Percentiles rank a stretch among this genome's conserved stretches.
Evolutionary conservation across 53 echinoderm and acorn worm species (phyloP).

Genomic region (Holothuria leucospilota): DNA sequence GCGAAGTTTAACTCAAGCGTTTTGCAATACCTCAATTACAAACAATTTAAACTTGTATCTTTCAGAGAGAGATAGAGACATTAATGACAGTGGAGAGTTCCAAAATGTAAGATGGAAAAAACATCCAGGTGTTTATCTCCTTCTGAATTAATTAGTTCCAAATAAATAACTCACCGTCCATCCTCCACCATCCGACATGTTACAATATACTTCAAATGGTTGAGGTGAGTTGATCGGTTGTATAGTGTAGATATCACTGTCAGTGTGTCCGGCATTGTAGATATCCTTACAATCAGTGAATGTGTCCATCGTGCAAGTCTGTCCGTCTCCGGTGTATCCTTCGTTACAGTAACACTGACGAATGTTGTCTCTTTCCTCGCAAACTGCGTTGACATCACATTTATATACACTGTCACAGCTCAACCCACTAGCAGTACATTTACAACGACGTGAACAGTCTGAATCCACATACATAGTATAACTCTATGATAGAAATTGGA

Average conservation of each 20-base stretch:
- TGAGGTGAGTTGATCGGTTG: constrained; percentile 8
- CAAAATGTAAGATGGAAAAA: no score
- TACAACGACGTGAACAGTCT: constrained; percentile 17
- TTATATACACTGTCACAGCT: background rate
- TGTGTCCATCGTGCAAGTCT: background rate
- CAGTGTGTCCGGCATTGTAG: background rate
- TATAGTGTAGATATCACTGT: constrained; percentile 17
- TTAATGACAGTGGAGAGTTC: no score
- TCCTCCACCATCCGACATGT: constrained; percentile 35
- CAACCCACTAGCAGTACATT: background rate
- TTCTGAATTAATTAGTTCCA: no score
- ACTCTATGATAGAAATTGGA: background rate
- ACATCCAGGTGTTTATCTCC: no score
- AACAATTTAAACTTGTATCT: no score
- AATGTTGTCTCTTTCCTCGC: constrained; percentile 1
- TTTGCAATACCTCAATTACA: no score
- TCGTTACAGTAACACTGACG: background rate
- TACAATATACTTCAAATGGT: constrained; percentile 32
- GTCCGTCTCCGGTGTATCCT: constrained; percentile 5
- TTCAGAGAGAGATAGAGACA: no score
- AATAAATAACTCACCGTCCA: constrained; percentile 26
- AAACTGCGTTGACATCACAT: constrained; percentile 18
- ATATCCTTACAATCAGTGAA: constrained; percentile 19
- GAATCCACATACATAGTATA: background rate
- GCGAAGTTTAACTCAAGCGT: no score